Conservation (phyloP, 2,888 invertebrate genomes). For the Drosophila eohydei region DNA sequence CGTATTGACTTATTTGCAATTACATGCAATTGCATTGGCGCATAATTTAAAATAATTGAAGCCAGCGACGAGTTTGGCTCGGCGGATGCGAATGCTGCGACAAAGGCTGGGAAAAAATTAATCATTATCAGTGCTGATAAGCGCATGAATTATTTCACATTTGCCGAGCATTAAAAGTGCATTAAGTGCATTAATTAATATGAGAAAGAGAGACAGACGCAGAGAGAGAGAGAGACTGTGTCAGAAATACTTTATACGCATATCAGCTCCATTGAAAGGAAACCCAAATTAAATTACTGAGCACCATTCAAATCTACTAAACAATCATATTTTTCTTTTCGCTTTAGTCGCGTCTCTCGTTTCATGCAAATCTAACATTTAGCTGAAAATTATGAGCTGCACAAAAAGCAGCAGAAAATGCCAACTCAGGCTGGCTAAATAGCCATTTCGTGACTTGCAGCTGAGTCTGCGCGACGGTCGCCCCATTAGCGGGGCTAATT, state of each 20-base stretch:
- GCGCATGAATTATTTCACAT: slow-evolving; percentile 75
- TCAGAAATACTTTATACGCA: not conserved
- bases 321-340: slow-evolving; percentile 11
- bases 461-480: slow-evolving; percentile 69
- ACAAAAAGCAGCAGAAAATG: slow-evolving; percentile 47
- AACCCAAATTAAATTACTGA: slow-evolving; percentile 17
- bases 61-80: slow-evolving; percentile 47
- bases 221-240: slow-evolving; percentile 5
- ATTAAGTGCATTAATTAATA: slow-evolving; percentile 75
- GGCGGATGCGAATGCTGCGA: slow-evolving; percentile 27
- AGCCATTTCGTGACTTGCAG: slow-evolving; percentile 77
- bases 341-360: slow-evolving; percentile 48
- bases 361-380: slow-evolving; percentile 75
- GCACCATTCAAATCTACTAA: slow-evolving; percentile 3
- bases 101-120: slow-evolving; percentile 64
- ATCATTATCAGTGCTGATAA: slow-evolving; percentile 76
- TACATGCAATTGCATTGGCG: slow-evolving; percentile 47
- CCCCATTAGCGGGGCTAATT: slow-evolving; percentile 70
- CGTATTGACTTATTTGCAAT: slow-evolving; percentile 44
- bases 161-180: slow-evolving; percentile 73
- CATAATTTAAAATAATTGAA: slow-evolving; percentile 68
- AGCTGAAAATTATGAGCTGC: slow-evolving; percentile 49
- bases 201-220: slow-evolving; percentile 5
- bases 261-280: slow-evolving; percentile 25
- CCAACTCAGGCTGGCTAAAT: slow-evolving; percentile 73